Conservation (phyloP, 2,888 invertebrate species). For the Resseliella maxima region DNA sequence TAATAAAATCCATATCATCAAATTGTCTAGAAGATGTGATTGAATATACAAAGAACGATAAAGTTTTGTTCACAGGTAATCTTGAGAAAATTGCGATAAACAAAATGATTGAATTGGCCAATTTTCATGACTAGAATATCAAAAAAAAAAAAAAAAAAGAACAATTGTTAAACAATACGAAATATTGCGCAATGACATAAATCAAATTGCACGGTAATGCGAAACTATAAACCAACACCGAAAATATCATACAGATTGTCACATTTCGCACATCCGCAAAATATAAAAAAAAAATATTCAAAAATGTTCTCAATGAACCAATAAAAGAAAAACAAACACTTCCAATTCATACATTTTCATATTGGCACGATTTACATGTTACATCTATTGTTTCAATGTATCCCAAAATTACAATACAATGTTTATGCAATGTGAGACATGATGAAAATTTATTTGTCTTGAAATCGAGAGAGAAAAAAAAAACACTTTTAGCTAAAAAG, state of each 20-base stretch:
- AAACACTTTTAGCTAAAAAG: neutral
- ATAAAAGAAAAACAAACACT: neutral
- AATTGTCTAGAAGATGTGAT: neutral
- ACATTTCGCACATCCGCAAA: neutral
- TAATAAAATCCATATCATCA: neutral
- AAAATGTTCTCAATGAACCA: neutral
- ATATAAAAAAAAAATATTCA: neutral
- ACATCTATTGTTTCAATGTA: neutral
- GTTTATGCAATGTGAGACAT: neutral
- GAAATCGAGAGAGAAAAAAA: too few relatives aligned
- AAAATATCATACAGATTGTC: neutral
- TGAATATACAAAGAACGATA: neutral
- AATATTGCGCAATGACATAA: constrained; percentile 22
- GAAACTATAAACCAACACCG: neutral
- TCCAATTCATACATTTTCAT: neutral
- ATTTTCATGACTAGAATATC: neutral
- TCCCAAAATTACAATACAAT: neutral
- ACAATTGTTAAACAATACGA: neutral
- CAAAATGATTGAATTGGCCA: neutral
- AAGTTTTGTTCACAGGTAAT: too few relatives aligned
- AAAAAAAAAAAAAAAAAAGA: neutral
- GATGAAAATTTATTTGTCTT: neutral
- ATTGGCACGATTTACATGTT: neutral
- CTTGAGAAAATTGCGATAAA: neutral
- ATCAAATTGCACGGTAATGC: neutral